phyloP scores from a whole-genome alignment of 2,113 vertebrate genomes.

The Paedocypris sp. region DNA sequence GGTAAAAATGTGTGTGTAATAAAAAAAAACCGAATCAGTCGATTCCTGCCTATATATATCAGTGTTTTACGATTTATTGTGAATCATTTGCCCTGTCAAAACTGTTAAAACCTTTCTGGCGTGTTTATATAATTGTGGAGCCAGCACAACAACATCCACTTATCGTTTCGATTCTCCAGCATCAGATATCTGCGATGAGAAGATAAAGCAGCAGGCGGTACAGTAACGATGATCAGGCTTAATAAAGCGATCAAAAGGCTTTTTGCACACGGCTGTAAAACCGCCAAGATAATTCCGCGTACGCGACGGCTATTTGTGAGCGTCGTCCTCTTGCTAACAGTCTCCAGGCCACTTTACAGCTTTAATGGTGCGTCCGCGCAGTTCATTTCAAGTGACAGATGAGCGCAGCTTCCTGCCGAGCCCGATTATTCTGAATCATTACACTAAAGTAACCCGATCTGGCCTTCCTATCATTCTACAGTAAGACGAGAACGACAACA shows the following conservation, averaged over 20 bases:
- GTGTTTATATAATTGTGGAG: too few relatives aligned
- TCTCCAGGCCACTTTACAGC: constrained; percentile 41
- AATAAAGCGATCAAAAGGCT: background rate
- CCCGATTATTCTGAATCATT: constrained; percentile 68
- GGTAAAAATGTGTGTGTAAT: too few relatives aligned
- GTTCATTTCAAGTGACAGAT: constrained; percentile 30
- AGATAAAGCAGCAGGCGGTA: too few relatives aligned
- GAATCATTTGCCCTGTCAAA: too few relatives aligned
- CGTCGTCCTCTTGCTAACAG: constrained; percentile 32
- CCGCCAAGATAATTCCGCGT: background rate
- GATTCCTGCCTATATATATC: too few relatives aligned
- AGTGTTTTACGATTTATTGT: too few relatives aligned
- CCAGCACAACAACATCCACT: too few relatives aligned
- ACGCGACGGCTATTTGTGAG: constrained; percentile 9
- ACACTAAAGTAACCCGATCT: constrained; percentile 57
- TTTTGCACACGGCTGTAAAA: constrained; percentile 30
- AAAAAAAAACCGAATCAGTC: too few relatives aligned
- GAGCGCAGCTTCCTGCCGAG: constrained; percentile 45
- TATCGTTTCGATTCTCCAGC: too few relatives aligned
- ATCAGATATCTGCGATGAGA: too few relatives aligned
- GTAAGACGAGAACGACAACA: constrained; percentile 46
- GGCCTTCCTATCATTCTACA: constrained; percentile 32
- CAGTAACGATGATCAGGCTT: background rate
- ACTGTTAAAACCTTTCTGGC: too few relatives aligned
- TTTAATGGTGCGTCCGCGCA: constrained; percentile 40